Conservation (phyloP, 1,140 invertebrate species). For the Eurosta solidaginis region DNA sequence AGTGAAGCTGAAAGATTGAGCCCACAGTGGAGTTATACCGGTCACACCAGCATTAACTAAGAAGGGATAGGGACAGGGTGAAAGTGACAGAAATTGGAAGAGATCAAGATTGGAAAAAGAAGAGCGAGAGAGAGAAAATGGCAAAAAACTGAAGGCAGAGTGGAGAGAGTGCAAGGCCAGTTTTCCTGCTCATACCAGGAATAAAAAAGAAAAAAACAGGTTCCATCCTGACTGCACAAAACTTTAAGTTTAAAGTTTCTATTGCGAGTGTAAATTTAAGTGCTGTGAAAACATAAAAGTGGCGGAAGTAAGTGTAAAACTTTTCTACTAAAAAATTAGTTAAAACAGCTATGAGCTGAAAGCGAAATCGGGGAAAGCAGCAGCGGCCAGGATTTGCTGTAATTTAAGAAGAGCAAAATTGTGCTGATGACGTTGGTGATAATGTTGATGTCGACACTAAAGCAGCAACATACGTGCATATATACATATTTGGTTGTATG, state of each 20-base stretch:
- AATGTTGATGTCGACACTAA: neutral
- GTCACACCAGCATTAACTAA: too few species aligned
- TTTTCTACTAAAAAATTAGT: slow-evolving; percentile 37
- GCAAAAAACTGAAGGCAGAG: neutral
- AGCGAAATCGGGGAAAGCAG: neutral
- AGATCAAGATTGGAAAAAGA: too few species aligned
- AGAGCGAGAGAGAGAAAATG: neutral
- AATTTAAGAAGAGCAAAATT: slow-evolving; percentile 7
- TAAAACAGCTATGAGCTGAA: slow-evolving; percentile 34
- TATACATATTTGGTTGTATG: neutral
- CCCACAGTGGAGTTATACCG: too few species aligned
- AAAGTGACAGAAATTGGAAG: too few species aligned
- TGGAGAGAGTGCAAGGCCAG: neutral
- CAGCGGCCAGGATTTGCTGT: neutral
- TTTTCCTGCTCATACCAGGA: neutral
- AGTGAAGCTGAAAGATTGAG: too few species aligned
- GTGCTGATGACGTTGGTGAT: neutral
- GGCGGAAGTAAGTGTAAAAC: slow-evolving; percentile 33
- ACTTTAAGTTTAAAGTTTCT: too few species aligned
- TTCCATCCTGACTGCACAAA: too few species aligned
- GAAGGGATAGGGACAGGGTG: too few species aligned
- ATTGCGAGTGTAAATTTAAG: slow-evolving; percentile 26
- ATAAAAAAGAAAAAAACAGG: neutral
- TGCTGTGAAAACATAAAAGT: slow-evolving; percentile 25
- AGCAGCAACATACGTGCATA: neutral